Evolutionary conservation across 2,888 invertebrate genomes (phyloP), one percentile per base, ranked within the genome.

Genomic region (Tubiluchus corallicola): DNA sequence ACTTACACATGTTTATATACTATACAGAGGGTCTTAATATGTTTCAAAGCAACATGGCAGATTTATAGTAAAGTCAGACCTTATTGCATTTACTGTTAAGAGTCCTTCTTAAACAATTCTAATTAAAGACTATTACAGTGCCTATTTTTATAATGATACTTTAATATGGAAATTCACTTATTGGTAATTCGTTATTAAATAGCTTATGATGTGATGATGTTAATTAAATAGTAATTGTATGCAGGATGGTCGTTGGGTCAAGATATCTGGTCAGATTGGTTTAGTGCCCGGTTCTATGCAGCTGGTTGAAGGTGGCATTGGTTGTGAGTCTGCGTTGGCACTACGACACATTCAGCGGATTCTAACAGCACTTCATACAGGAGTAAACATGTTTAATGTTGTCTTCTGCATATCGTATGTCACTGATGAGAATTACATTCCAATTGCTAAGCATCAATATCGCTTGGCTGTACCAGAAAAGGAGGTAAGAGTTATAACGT

Each of bases 221-320:
- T n/a, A n/a, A n/a, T n/a, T n/a, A n/a, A n/a, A n/a, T n/a, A n/a
- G n/a, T n/a, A n/a, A n/a, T n/a, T n/a, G 49, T 46, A 50, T 57
- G 9, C 54, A 82, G 82, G 71, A 85, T 41, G 81, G 80, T 45
- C 79, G 82, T 56, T 75, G 82, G 51, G 77, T 85, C 48, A 77
- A 79, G 58, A 76, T 88, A 42, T 84, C 90, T 53, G 90, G 90
- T 1, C 88, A 88, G 70, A 88, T 92, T 53, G 85, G 82, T 13
- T 68, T 92, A 51, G 77, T 87, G 51, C 88, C 83, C 47, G 81
- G 81, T 20, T 77, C 74, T 53, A 74, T 83, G 75, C 68, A 71
- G 53, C 66, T 83, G 54, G 70, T 82, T 21, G 72, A 72, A 43
- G 82, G 83, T 46, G 84, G 83, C 46, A 75, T 79, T 53, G 69